Percentiles rank a stretch among this genome's conserved stretches.
These are phyloP conservation scores for Trichomycterus rosablanca DNA, from an alignment of 2,113 vertebrate species.

Conservation along the genomic window DNA sequence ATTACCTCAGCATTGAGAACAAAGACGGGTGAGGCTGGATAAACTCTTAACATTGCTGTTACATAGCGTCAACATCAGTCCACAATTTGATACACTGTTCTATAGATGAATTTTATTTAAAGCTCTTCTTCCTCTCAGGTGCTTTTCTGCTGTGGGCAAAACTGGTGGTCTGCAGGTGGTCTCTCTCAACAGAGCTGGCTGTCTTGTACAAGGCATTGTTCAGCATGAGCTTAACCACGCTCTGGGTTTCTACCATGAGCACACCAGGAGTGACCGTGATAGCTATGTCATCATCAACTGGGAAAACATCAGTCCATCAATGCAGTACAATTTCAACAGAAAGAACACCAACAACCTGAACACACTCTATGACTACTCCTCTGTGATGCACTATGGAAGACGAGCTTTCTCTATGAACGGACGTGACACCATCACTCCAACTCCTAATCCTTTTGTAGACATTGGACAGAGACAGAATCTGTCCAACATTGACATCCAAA, in stretches of 20 bases:
- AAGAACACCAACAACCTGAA: slow-evolving; percentile 38
- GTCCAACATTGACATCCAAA: too few relatives aligned
- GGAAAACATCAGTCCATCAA: slow-evolving; percentile 24
- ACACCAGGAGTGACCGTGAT: slow-evolving; percentile 51
- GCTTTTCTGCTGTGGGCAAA: slow-evolving; percentile 46
- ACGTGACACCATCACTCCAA: slow-evolving; percentile 38
- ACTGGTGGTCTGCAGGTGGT: slow-evolving; percentile 43
- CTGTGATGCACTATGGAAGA: slow-evolving; percentile 47
- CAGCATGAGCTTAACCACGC: slow-evolving; percentile 53
- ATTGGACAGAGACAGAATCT: slow-evolving; percentile 42
- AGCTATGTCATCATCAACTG: slow-evolving; percentile 44
- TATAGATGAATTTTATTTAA: not conserved
- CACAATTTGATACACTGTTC: not conserved
- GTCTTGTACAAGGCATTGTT: slow-evolving; percentile 38
- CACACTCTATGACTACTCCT: slow-evolving; percentile 42
- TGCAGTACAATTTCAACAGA: slow-evolving; percentile 22
- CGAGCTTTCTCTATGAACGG: slow-evolving; percentile 30
- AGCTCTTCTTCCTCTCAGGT: slow-evolving; percentile 38
- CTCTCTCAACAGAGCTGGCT: slow-evolving; percentile 34
- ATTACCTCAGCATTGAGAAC: slow-evolving; percentile 45
- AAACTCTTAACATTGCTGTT: not conserved
- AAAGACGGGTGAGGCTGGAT: slow-evolving; percentile 29
- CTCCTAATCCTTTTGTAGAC: slow-evolving; percentile 1
- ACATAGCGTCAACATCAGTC: too few relatives aligned
- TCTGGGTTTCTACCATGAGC: slow-evolving; percentile 57